Percentiles rank a stretch among this genome's conserved stretches.
Conservation (phyloP, 35 echinoderm and acorn worm species). For the Anneissia japonica region DNA sequence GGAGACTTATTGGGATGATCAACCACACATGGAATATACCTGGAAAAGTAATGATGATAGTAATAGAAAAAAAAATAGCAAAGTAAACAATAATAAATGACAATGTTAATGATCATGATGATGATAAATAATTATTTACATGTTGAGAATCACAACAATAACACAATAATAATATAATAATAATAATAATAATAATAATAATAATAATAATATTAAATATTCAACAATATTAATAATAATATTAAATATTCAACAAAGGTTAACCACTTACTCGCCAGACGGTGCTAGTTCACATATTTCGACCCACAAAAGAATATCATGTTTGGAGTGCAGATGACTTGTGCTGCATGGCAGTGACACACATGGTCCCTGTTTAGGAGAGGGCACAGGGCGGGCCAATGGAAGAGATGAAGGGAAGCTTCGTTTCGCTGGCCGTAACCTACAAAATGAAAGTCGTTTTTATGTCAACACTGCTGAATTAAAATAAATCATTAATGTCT, state of each 20-base stretch:
- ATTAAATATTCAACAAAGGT: too few species aligned
- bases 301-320: conserved; percentile 84
- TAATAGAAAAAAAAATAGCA: background rate
- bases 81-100: background rate
- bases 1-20: conserved; percentile 75
- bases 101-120: background rate
- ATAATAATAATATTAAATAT: too few species aligned
- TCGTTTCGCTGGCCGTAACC: conserved; percentile 81
- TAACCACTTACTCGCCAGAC: conserved; percentile 98
- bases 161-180: too few species aligned
- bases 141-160: too few species aligned
- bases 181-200: too few species aligned
- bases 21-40: conserved; percentile 82
- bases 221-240: too few species aligned
- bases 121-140: background rate
- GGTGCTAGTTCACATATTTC: conserved; percentile 93
- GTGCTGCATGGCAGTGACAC: conserved; percentile 73
- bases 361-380: conserved; percentile 56
- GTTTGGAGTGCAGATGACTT: conserved; percentile 88
- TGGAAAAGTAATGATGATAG: conserved; percentile 6
- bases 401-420: conserved; percentile 82
- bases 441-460: conserved; percentile 25
- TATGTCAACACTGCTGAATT: background rate
- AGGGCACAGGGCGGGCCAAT: conserved; percentile 82
- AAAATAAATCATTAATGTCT: background rate